Base-by-base conservation (phyloP, 2,113 vertebrate species). In the Cyphomyrus plagiostoma region DNA sequence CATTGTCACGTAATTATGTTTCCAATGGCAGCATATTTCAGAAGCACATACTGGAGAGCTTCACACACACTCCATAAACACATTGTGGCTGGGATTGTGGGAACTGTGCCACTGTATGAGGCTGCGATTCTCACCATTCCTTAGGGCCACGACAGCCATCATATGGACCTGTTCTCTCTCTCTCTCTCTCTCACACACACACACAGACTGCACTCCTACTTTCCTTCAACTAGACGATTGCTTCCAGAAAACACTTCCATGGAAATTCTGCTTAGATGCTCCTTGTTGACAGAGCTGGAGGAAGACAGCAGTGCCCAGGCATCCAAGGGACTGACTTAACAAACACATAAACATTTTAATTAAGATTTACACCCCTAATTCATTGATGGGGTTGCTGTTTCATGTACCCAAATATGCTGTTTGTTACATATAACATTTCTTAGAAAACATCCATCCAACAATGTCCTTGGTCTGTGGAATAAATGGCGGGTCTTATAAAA, bases 141-240 rank as follows among this genome's bases (percentile, higher is more conserved):
- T 15, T 26, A 46, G 46, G 49, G 9, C 26, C 2, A 5, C 50
- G 3, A 17, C 50, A 39, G 50, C 50, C 13, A 26, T 87, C 49
- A 35, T 26, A 52, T 35, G 17, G n/a, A n/a, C n/a, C 15, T 39
- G 48, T 7, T 8, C 45, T 26, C 56, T 56, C 53, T 56, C 53
- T 56, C 53, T 56, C 52, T 21, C 52, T 6, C 50, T 52, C 49
- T 50, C 10, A 70, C 53, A 85, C 7, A 84, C 80, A 84, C 0
- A 48, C 30, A 48, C 2, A 42, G 2, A 46, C 52, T 17, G 17
- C 39, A 42, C 56, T 88, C 53, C 45, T 21, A 62, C 19, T 88
- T 88, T 66, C 56, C 56, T 45, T 88, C 87, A 88, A 45, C 30
- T 19, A 45, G 56, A 45, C 35, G 66, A 62, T 88, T 88, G 52